phyloP scores from a whole-genome alignment of 64 coral and sea anemone genomes.

The Stichodactyla mertensii region DNA sequence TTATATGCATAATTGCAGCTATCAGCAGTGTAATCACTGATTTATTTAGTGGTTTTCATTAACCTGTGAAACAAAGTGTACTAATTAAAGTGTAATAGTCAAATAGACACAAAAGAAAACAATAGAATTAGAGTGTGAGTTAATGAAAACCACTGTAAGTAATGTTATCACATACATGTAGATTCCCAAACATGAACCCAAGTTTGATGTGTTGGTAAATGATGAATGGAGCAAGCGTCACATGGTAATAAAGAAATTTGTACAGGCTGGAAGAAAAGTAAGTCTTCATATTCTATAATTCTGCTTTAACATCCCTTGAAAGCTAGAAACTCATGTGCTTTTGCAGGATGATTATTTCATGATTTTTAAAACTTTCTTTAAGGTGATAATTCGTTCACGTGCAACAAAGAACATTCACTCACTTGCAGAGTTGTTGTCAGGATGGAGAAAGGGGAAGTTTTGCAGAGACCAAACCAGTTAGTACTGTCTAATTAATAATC shows the following conservation, averaged over 20 bases:
- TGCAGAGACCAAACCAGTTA: constrained; percentile 72
- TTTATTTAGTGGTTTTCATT: no score
- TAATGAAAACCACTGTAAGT: no score
- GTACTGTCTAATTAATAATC: not conserved
- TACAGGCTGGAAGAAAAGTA: constrained; percentile 65
- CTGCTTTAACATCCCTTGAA: no score
- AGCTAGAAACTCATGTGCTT: no score
- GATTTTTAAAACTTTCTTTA: not conserved
- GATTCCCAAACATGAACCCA: constrained; percentile 65
- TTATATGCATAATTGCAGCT: not conserved
- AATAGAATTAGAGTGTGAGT: no score
- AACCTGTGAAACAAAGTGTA: no score
- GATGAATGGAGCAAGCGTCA: constrained; percentile 98
- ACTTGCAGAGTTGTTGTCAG: constrained; percentile 61
- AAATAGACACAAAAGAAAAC: no score
- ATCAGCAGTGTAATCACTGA: not conserved
- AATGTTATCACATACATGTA: not conserved
- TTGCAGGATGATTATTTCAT: no score
- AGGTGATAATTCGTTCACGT: constrained; percentile 74
- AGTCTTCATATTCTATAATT: not conserved
- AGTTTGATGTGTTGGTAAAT: constrained; percentile 92
- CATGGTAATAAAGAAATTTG: constrained; percentile 82
- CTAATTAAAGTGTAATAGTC: no score
- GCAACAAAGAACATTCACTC: constrained; percentile 60
- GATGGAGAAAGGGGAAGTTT: constrained; percentile 90